Conservation (phyloP, 1,140 invertebrate species). For the Diplogasteroides magnus region DNA sequence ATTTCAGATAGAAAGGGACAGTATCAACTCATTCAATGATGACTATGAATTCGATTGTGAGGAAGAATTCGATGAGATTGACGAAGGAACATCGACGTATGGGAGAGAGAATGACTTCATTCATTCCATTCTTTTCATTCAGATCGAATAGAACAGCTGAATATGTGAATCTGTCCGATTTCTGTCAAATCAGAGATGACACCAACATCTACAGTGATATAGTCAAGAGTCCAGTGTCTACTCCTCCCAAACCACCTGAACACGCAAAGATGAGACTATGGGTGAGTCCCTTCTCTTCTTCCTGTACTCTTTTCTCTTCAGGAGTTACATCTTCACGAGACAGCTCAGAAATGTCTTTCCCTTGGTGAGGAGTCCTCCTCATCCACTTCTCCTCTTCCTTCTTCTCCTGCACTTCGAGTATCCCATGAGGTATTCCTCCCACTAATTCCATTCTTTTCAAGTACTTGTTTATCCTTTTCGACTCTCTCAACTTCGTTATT, state of each 20-base stretch:
- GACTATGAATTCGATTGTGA: slow-evolving; percentile 45
- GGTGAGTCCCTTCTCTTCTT: slow-evolving; percentile 6
- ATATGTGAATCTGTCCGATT: slow-evolving; percentile 44
- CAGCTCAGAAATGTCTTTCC: slow-evolving; percentile 44
- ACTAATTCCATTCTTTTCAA: no score
- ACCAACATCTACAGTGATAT: slow-evolving; percentile 22
- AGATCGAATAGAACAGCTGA: slow-evolving; percentile 27
- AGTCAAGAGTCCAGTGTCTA: slow-evolving; percentile 25
- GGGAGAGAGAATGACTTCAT: no score
- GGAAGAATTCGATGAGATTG: slow-evolving; percentile 42
- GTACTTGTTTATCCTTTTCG: no score
- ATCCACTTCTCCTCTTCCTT: slow-evolving; percentile 17
- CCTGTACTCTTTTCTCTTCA: slow-evolving; percentile 26
- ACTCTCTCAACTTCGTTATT: no score
- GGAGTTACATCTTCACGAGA: slow-evolving; percentile 35
- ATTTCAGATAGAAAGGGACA: slow-evolving; percentile 41
- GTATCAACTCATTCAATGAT: slow-evolving; percentile 42
- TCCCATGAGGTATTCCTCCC: not conserved
- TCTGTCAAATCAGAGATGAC: slow-evolving; percentile 34
- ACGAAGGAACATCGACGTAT: slow-evolving; percentile 16
- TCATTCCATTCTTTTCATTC: slow-evolving; percentile 8
- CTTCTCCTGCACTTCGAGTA: not conserved
- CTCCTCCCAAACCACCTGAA: slow-evolving; percentile 21
- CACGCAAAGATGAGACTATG: slow-evolving; percentile 17
- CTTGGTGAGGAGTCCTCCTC: slow-evolving; percentile 33